Evolutionary conservation across 2,888 invertebrate species (phyloP).

Genomic region (Tiphia femorata): DNA sequence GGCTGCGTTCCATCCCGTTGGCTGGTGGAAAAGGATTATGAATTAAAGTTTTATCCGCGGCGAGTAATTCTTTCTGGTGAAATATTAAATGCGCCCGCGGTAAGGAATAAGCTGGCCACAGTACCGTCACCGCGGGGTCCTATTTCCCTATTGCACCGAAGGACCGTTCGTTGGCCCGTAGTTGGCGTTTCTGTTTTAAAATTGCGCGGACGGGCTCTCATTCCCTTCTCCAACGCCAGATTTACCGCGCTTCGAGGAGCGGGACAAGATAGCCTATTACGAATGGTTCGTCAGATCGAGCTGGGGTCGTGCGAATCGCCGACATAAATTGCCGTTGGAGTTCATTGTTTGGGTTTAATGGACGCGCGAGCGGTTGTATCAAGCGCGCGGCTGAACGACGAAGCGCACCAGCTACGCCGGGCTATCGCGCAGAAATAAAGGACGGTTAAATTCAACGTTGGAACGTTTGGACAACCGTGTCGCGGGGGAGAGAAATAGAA

Average conservation of each 20-base stretch:
- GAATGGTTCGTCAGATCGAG: background rate
- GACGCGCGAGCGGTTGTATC: slow-evolving; percentile 1
- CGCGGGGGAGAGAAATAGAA: no score
- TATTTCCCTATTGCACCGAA: no score
- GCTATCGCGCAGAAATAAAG: no score
- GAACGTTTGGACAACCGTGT: no score
- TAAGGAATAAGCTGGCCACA: background rate
- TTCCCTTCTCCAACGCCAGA: background rate
- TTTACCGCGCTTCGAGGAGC: background rate
- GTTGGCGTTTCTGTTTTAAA: background rate
- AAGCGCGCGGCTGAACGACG: slow-evolving; percentile 4
- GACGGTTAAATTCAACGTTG: no score
- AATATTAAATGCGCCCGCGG: background rate
- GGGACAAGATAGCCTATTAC: background rate
- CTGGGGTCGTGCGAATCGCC: background rate
- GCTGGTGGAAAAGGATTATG: background rate
- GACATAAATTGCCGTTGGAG: slow-evolving; percentile 20
- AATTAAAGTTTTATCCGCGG: slow-evolving; percentile 1
- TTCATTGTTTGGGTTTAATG: background rate
- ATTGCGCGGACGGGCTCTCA: no score
- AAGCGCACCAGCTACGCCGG: background rate
- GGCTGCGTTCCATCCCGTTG: background rate
- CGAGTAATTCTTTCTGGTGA: background rate
- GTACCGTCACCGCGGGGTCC: background rate
- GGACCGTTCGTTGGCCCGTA: background rate